Evolutionary conservation across 2,797 vertebrate genomes (phyloP).

Genomic region (Macroramphosus scolopax): DNA sequence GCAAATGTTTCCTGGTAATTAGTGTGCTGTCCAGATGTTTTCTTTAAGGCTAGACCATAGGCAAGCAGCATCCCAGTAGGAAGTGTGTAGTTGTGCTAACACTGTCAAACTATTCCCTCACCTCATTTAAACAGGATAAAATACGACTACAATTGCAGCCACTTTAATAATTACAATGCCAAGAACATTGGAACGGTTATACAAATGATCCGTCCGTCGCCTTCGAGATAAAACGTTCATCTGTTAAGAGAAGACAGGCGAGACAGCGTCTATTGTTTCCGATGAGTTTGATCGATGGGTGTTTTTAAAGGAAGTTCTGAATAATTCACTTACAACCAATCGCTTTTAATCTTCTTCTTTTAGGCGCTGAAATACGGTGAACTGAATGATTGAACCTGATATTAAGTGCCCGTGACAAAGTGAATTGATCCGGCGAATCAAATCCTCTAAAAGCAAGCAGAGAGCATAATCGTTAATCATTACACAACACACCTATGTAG

Average conservation of each 20-base stretch:
- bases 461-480: slow-evolving; percentile 25
- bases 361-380: slow-evolving; percentile 20
- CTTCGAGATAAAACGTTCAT: slow-evolving; percentile 27
- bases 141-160: slow-evolving; percentile 3
- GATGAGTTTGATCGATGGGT: slow-evolving; percentile 31
- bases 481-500: slow-evolving; percentile 2
- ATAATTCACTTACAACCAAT: slow-evolving; percentile 28
- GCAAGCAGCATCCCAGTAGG: slow-evolving; percentile 52
- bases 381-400: slow-evolving; percentile 18
- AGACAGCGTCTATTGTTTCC: slow-evolving; percentile 13
- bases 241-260: slow-evolving; percentile 36
- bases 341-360: slow-evolving; percentile 19
- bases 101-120: slow-evolving; percentile 23
- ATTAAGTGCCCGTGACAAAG: slow-evolving; percentile 37
- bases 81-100: slow-evolving; percentile 19
- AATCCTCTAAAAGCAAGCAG: slow-evolving; percentile 23
- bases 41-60: slow-evolving; percentile 61
- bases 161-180: slow-evolving; percentile 18
- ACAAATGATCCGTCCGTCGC: slow-evolving; percentile 13
- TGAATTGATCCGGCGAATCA: slow-evolving; percentile 25
- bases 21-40: slow-evolving; percentile 76
- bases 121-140: slow-evolving; percentile 27
- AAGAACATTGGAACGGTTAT: slow-evolving; percentile 20
- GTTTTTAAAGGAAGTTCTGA: slow-evolving; percentile 20
- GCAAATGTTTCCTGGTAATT: slow-evolving; percentile 72